Evolutionary conservation across 2,888 invertebrate genomes (phyloP), one percentile per base, ranked within the genome.

Genomic region (Campoplex nolae): DNA sequence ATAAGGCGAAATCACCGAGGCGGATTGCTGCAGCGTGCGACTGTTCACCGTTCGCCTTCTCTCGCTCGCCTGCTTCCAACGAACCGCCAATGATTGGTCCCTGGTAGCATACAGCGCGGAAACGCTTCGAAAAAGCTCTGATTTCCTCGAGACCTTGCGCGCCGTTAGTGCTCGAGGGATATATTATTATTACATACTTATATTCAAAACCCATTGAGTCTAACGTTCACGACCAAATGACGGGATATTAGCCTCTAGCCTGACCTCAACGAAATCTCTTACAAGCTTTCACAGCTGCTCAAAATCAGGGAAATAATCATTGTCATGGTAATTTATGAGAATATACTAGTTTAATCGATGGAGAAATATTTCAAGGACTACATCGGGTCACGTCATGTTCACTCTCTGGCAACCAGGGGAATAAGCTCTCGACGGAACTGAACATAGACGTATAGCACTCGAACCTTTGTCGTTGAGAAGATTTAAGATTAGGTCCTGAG

Each of bases 1-100:
- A 91, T 91, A 90, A 90, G 90, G 89, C 89, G 88, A 90, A 90
- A 90, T 90, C 90, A 89, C 89, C 86, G 88, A 88, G 89, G 89
- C 88, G 88, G 89, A 89, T 89, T 88, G 82, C 85, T 51, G 28
- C 82, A 51, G 45, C 23, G 23, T 23, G 23, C 23, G 73, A 45
- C 58, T 32, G 58, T 67, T 78, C 81, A 1, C 32, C 58, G 38
- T 58, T 48, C 45, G 23, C 38, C 35, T 56, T 18, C 58, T 56
- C 79, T 79, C 85, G 51, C 56, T 48, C 56, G 80, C 38, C 38
- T 3, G 4, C 38, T 83, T 76, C 32, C 84, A 58, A 83, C 82
- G 82, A 87, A 82, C 75, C 82, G 85, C 88, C 91, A 88, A 90
- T 91, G 88, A 90, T 90, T 89, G 89, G 89, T 89, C 90, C 90